Base-by-base conservation (phyloP, 2,113 vertebrate species). In the Protomyctophum bolini region DNA sequence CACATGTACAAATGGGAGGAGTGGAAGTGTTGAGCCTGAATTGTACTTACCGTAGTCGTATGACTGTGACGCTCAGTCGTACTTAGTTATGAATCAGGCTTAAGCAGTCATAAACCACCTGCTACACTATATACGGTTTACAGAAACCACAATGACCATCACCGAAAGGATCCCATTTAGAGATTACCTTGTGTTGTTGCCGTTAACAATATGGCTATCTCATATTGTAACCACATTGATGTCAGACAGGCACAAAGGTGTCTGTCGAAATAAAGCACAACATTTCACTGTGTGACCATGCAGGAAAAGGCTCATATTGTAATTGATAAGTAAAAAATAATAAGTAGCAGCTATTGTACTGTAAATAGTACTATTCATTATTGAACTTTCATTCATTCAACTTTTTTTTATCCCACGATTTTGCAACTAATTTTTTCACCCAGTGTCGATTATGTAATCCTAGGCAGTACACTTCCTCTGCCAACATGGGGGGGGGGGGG, bases 261-360 rank as follows among this genome's bases (percentile, higher is more conserved):
- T 75, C 63, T 50, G 54, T 10, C 28, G 33, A 52, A 47, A 65
- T 21, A 84, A 91, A 91, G 88, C 88, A 92, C 88, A 90, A 87
- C 10, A 55, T 58, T 63, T 8, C 33, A 41, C 33, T 3, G 62
- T 11, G 5, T 56, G 29, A 70, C 8, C 15, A 14, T 21, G 21
- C 21, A 21, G 21, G 10, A 6, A 33, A 48, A 3, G n/a, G 3
- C 49, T 81, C 50, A 61, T n/a, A 14, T 45, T 76, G 45, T 54
- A 51, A 41, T 59, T 46, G 4, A 77, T 66, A 12, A 6, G 28
- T 33, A 8, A 21, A 7, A n/a, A 15, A 62, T 12, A 69, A 3
- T 0, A 51, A 72, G 70, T 58, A 77, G 71, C 80, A 89, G 80
- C 83, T 85, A 67, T 57, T 89, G 55, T 87, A 85, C n/a, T n/a